Evolutionary conservation across 2,113 vertebrate species (phyloP), one percentile per base, ranked within the genome.

Genomic region (Accipiter virgatus): DNA sequence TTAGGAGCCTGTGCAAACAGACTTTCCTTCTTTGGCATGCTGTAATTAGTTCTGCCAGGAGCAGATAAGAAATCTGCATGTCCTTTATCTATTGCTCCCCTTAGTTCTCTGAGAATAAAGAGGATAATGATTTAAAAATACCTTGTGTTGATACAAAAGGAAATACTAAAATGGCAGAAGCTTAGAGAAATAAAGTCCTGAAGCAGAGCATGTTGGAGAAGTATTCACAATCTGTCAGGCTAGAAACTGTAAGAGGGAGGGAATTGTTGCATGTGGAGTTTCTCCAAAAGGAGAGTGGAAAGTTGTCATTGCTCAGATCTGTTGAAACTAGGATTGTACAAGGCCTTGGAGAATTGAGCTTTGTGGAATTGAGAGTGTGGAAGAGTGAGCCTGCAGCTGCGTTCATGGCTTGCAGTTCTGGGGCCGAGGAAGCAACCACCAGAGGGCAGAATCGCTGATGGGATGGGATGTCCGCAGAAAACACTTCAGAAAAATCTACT

Each of bases 381-480:
- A 65, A 61, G 48, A 59, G 45, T 10, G 11, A 26, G 18, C 40
- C 17, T 62, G 1, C 16, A 55, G 1, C 63, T 85, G 32, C 50
- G 16, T 68, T 61, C 27, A 5, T 65, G 34, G 38, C 45, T 63
- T 59, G 27, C 29, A 5, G 81, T 66, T 84, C 29, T 94, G 74
- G 56, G 65, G 67, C 55, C 86, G 73, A 90, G 52, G 92, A 66
- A 45, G 52, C 72, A 93, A 59, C 92, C 98, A 96, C 93, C 72
- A 97, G 98, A 93, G 97, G 97, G 45, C 97, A 96, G 93, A 66
- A 91, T 73, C 36, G 34, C 74, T 70, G 40, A 50, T 62, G 56
- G 26, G 65, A 15, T 53, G 32, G 27, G 22, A 13, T 29, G 38
- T 43, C 58, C 22, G 16, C 9, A 0, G 74, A 58, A 58, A 59